Base-by-base conservation (phyloP, 92 coral and sea anemone species). In the Zoanthus sansibaricus region DNA sequence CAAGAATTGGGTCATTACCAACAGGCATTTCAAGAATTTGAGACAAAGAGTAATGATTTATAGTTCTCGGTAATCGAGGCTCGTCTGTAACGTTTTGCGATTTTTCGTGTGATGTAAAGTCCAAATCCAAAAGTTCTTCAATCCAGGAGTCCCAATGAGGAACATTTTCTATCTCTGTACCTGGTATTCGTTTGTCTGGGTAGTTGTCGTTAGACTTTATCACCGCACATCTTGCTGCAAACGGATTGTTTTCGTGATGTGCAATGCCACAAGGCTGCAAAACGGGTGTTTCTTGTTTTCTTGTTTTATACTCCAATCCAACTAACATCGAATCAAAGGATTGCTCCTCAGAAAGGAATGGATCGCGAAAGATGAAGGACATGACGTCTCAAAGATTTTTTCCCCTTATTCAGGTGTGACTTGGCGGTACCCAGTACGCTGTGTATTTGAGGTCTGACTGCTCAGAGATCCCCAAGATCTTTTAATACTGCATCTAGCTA, bases 101-200 rank as follows among this genome's bases (percentile, higher is more conserved):
- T 80, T 66, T 80, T 10, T 80, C 85, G 30, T 80, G 85, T 48
- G 85, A 71, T 6, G 85, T 6, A 12, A 69, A 69, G 74, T 69
- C 44, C 37, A 80, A 5, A 1, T 46, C 51, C 75, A 80, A 46
- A 12, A 80, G 70, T n/a, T 80, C 85, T 42, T 80, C 85, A 16
- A 80, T 80, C 85, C 85, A 80, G 1, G 85, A 18, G 56, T 80
- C 85, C 85, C 85, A 80, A 7, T 80, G 85, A 1, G 85, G 75
- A 16, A 80, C 44, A 67, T 13, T 14, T 45, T 49, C 85, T 59
- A 80, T 80, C 48, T 80, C 75, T 6, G 67, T 56, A 10, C 31
- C 45, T 46, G 75, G 61, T 67, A 12, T 80, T 0, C 6, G 42
- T 13, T 44, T 70, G 12, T 62, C 55, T 12, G 61, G 1, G 61